Percentiles rank a stretch among this genome's conserved stretches.
Conservation (phyloP, 2,888 invertebrate genomes). For the Escarpia spicata region DNA sequence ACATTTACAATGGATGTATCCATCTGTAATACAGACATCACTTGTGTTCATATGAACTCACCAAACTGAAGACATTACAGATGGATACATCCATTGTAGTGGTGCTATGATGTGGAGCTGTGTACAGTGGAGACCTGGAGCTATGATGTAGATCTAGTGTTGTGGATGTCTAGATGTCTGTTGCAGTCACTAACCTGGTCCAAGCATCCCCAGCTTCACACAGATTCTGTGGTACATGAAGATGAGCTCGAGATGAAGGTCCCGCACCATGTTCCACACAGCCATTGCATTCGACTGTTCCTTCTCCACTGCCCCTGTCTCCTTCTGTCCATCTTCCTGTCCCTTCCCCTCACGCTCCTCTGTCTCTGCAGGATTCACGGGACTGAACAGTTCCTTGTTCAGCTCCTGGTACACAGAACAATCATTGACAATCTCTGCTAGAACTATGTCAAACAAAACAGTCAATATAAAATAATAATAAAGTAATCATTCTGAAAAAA, state of each 20-base stretch:
- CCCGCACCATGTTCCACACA: slow-evolving; percentile 61
- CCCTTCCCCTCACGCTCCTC: slow-evolving; percentile 36
- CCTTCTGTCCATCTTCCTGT: slow-evolving; percentile 24
- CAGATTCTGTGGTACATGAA: slow-evolving; percentile 63
- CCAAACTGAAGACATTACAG: too few species aligned
- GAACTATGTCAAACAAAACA: background rate
- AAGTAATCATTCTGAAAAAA: too few species aligned
- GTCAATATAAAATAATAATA: background rate
- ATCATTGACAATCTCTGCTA: background rate
- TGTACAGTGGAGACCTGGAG: too few species aligned
- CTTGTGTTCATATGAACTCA: background rate
- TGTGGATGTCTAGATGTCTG: background rate
- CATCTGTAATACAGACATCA: background rate
- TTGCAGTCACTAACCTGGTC: slow-evolving; percentile 42
- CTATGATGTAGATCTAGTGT: background rate
- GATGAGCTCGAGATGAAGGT: slow-evolving; percentile 62
- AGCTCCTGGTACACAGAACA: slow-evolving; percentile 48
- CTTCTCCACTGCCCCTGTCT: slow-evolving; percentile 17
- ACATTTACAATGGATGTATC: background rate
- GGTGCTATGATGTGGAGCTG: too few species aligned
- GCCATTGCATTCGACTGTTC: slow-evolving; percentile 49
- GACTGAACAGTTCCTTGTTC: slow-evolving; percentile 55
- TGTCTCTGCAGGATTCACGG: slow-evolving; percentile 33
- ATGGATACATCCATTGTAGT: too few species aligned
- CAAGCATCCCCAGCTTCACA: slow-evolving; percentile 56